Conservation (phyloP, 2,113 vertebrate species). For the Triplophysa siluroides region DNA sequence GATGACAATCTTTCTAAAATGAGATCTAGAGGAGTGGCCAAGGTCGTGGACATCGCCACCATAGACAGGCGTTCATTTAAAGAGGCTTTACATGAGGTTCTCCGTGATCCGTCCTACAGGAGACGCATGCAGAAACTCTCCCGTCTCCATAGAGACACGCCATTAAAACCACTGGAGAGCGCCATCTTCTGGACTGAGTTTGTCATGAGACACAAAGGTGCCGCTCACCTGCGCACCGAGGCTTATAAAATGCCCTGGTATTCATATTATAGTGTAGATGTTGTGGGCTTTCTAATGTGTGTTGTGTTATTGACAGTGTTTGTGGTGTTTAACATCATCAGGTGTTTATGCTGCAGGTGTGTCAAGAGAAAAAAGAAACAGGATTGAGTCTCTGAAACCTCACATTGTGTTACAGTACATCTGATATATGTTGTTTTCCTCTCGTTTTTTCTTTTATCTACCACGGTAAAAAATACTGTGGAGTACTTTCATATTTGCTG, state of each 20-base stretch:
- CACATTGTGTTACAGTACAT: background rate
- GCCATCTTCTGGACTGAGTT: constrained; percentile 77
- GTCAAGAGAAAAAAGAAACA: constrained; percentile 53
- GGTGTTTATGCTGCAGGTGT: constrained; percentile 57
- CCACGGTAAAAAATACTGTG: no score
- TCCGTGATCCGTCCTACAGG: constrained; percentile 68
- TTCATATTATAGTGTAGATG: constrained; percentile 68
- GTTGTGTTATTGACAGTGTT: constrained; percentile 24
- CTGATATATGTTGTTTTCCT: no score
- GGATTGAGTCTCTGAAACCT: constrained; percentile 47
- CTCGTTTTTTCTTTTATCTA: no score
- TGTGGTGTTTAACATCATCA: constrained; percentile 21
- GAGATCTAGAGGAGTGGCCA: constrained; percentile 62
- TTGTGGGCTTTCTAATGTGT: constrained; percentile 55
- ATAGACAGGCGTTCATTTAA: constrained; percentile 58
- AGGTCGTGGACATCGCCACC: constrained; percentile 52
- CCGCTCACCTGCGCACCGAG: constrained; percentile 67
- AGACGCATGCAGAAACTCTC: constrained; percentile 72
- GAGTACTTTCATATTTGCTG: no score
- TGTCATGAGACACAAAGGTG: constrained; percentile 74
- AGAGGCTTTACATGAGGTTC: constrained; percentile 61
- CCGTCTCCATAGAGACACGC: constrained; percentile 68
- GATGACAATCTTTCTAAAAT: constrained; percentile 68
- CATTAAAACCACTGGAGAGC: constrained; percentile 64
- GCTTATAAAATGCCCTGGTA: constrained; percentile 72